Base-by-base conservation (phyloP, 2,888 invertebrate species). In the Chrysodeixis includens region DNA sequence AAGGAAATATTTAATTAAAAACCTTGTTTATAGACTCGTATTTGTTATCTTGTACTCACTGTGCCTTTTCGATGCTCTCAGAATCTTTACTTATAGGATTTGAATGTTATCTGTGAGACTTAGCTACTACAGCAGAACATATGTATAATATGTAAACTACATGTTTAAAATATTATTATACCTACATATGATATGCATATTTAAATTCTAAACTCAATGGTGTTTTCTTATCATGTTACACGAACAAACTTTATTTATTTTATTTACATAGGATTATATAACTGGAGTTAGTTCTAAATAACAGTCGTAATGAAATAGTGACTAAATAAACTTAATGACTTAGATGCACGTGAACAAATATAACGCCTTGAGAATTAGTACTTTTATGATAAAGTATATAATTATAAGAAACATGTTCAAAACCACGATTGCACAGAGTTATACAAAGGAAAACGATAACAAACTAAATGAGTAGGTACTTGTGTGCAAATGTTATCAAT, bases 21-120 rank as follows among this genome's bases (percentile, higher is more conserved):
- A 66, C 57, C 60, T 68, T 60, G 70, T 56, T 51, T 71, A 71
- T 56, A 57, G 58, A 49, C 20, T 65, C 53, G 56, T 69, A 22
- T 65, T 32, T 62, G 59, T 76, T 79, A 82, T 78, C 74, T 66
- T 59, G 46, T 74, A 67, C 69, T 9, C 44, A 49, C 32, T 54
- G 59, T 73, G 67, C 55, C 74, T 64, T 72, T 76, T 69, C 73
- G 64, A 63, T 74, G 71, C 56, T 68, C 62, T 66, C 30, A 67
- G 68, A 72, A 77, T 76, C 74, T 76, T 76, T 76, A 78, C 68
- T 72, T 72, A 69, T 76, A 79, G 80, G 80, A 83, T 86, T 71
- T 66, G 62, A 78, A 80, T 84, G 83, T 87, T 91, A 88, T 90
- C 91, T 81, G n/a, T 53, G 63, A 72, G 74, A 76, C 82, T 83